Evolutionary conservation across 2,113 vertebrate species (phyloP), one percentile per base, ranked within the genome.

Genomic region (Bolborhynchus lineola): DNA sequence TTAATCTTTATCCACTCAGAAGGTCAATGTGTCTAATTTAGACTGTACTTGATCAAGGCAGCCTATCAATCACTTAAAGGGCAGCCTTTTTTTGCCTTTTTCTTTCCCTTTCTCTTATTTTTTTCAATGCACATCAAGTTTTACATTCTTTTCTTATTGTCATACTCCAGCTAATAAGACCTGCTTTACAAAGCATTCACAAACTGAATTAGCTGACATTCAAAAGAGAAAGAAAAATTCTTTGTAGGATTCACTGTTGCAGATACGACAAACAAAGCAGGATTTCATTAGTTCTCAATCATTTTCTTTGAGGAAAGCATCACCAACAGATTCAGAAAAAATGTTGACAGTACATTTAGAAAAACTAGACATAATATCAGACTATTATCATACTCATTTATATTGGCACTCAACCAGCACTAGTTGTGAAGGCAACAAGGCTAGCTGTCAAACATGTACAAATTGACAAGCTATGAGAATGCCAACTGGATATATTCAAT

Each of bases 1-100:
- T 97, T 98, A 98, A 98, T 98, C 97, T 98, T 95, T 95, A 98
- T 97, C 97, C 97, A 98, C 96, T 98, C 85, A 97, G 98, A 98
- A 98, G 98, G 98, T 98, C 98, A 98, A 98, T 97, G 93, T 95
- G 98, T 97, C 97, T 98, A 98, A 98, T 98, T 98, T 94, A 96
- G 97, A 97, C 90, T 96, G 95, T 92, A 98, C 97, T 95, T 98
- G 95, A 98, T 98, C 97, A 95, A 96, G 90, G 93, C 94, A 98
- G 94, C 79, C 97, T 98, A 98, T 98, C 98, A 98, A 95, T 97
- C 97, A 97, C 96, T 84, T 91, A 98, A 98, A 99, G 97, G 97
- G 97, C 91, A 98, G 97, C 96, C 97, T 97, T 95, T 97, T 94
- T 80, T 89, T 39, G 11, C 39, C 26, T 60, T 88, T 82, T 80